phyloP scores from a whole-genome alignment of 2,888 invertebrate species.

The Patella ulyssiponensis region DNA sequence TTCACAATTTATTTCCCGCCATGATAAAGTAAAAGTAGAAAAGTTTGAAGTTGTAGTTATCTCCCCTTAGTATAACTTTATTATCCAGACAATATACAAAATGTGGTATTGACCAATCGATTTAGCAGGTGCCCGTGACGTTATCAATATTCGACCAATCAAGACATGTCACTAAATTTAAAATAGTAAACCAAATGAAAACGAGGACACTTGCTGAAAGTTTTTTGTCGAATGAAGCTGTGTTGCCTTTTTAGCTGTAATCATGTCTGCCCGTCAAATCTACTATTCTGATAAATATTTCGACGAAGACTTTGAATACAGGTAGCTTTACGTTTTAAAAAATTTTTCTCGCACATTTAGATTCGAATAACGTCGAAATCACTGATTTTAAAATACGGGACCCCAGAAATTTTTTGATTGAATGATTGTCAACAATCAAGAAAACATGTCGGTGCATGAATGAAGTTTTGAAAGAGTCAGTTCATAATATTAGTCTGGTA shows the following conservation, averaged over 20 bases:
- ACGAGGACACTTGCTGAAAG: no score
- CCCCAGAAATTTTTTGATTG: no score
- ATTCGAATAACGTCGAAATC: no score
- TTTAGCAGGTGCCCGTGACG: background rate
- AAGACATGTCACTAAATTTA: background rate
- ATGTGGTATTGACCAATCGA: background rate
- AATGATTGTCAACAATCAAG: background rate
- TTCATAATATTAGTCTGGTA: background rate
- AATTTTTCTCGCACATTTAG: no score
- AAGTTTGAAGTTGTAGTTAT: no score
- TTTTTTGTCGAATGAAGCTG: no score
- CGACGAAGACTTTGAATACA: slow-evolving; percentile 92
- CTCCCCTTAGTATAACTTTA: no score
- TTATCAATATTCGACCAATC: background rate
- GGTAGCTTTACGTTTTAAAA: slow-evolving; percentile 76
- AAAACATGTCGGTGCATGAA: background rate
- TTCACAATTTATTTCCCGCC: background rate
- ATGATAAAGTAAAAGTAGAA: background rate
- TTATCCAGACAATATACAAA: background rate
- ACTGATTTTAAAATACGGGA: no score
- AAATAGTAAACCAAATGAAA: no score
- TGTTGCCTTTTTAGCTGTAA: slow-evolving; percentile 21
- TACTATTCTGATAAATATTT: slow-evolving; percentile 95
- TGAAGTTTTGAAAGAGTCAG: background rate
- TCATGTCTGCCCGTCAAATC: slow-evolving; percentile 79